Conservation (phyloP, 92 coral and sea anemone species). For the Paramuricea clavata region DNA sequence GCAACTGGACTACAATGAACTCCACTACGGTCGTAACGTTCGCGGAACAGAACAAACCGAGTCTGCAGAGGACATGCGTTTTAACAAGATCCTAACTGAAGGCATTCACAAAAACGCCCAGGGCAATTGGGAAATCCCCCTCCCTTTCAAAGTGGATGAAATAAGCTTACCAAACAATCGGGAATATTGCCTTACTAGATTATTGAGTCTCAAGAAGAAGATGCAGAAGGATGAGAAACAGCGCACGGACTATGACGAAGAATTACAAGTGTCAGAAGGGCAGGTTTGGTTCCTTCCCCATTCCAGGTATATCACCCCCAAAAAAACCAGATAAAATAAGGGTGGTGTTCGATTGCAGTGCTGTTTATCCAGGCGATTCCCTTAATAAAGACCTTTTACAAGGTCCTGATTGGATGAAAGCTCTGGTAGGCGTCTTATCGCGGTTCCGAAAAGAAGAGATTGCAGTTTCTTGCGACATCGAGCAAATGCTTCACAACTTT, state of each 20-base stretch:
- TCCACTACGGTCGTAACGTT: constrained; percentile 28
- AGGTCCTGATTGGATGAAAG: constrained; percentile 67
- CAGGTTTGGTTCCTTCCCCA: constrained; percentile 23
- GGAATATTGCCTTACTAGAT: constrained; percentile 11
- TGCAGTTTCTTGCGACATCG: constrained; percentile 71
- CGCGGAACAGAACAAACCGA: constrained; percentile 40
- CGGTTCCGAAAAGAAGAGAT: constrained; percentile 70
- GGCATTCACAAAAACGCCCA: constrained; percentile 35
- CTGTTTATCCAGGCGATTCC: background rate
- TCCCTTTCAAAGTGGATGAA: constrained; percentile 48
- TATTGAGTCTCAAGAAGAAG: constrained; percentile 12
- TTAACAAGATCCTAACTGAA: constrained; percentile 36
- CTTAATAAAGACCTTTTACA: background rate
- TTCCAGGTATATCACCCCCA: constrained; percentile 14
- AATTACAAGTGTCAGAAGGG: constrained; percentile 18
- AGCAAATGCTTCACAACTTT: constrained; percentile 73
- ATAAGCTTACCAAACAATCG: constrained; percentile 35
- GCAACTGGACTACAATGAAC: constrained; percentile 38
- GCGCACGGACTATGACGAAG: constrained; percentile 24
- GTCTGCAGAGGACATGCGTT: constrained; percentile 35
- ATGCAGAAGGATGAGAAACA: constrained; percentile 13
- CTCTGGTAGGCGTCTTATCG: constrained; percentile 59
- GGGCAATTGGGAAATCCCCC: constrained; percentile 53
- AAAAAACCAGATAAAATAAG: constrained; percentile 3
- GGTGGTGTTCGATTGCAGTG: constrained; percentile 33